Percentiles rank a stretch among this genome's conserved stretches.
These are phyloP conservation scores for human (Homo sapiens) DNA, from an alignment of 2,113 vertebrate species.

Conservation along the genomic window DNA sequence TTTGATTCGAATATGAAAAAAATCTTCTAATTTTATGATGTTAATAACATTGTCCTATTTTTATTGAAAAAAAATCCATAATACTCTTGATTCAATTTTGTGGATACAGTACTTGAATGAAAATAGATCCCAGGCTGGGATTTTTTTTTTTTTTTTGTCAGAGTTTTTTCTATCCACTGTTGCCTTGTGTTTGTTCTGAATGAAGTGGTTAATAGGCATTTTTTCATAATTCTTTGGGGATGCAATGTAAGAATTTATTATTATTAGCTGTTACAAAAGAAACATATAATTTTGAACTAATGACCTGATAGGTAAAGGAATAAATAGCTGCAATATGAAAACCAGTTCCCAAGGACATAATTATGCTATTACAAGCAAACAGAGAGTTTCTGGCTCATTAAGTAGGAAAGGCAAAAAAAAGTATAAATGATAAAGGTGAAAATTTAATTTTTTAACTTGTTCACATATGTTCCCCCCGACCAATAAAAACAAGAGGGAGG, in stretches of 20 bases:
- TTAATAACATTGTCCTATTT: background rate
- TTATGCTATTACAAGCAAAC: slow-evolving; percentile 74
- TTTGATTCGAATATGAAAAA: background rate
- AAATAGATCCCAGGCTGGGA: background rate
- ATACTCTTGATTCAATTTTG: background rate
- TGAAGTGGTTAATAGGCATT: slow-evolving; percentile 11
- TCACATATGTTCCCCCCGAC: slow-evolving; percentile 49
- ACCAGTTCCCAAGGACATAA: slow-evolving; percentile 68
- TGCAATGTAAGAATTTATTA: slow-evolving; percentile 62
- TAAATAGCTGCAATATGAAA: slow-evolving; percentile 70
- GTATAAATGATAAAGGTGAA: slow-evolving; percentile 68
- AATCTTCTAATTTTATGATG: background rate
- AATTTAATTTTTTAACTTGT: slow-evolving; percentile 62
- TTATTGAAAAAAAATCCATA: background rate
- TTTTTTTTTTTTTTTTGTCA: background rate
- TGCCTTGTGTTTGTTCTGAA: slow-evolving; percentile 18
- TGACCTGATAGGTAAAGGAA: slow-evolving; percentile 72
- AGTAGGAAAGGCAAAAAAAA: slow-evolving; percentile 53
- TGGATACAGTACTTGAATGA: background rate
- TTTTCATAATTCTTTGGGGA: slow-evolving; percentile 64
- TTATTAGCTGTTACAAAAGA: slow-evolving; percentile 63
- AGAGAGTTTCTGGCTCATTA: slow-evolving; percentile 77
- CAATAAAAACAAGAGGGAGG: slow-evolving; percentile 63
- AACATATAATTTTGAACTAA: slow-evolving; percentile 74
- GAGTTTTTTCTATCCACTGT: background rate